phyloP scores from a whole-genome alignment of 64 coral and sea anemone species.

The Anthopleura sola region DNA sequence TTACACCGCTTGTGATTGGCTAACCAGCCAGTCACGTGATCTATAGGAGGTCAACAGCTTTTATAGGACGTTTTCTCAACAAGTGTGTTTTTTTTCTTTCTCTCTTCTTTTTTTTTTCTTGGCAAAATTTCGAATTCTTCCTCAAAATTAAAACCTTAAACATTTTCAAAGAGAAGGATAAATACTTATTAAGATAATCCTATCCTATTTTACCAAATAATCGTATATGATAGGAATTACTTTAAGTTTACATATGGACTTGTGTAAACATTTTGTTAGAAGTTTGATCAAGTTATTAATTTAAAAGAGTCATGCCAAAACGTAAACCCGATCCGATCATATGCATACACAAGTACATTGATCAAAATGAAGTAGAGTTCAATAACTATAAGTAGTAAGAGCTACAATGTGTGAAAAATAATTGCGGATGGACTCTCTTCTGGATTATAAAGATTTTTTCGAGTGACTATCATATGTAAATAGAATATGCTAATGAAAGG shows the following conservation, averaged over 20 bases:
- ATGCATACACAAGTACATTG: too few relatives aligned
- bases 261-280: constrained; percentile 8
- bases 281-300: constrained; percentile 12
- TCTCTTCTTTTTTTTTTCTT: not conserved
- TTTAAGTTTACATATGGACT: not conserved
- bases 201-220: not conserved
- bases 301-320: not conserved
- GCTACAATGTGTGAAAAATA: too few relatives aligned
- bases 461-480: too few relatives aligned
- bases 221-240: not conserved
- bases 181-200: not conserved
- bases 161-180: too few relatives aligned
- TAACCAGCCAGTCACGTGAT: constrained; percentile 58
- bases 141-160: too few relatives aligned
- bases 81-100: not conserved
- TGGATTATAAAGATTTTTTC: too few relatives aligned
- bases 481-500: too few relatives aligned
- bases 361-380: too few relatives aligned
- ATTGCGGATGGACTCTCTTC: too few relatives aligned
- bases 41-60: constrained; percentile 46
- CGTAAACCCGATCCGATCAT: not conserved
- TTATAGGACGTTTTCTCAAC: constrained; percentile 19
- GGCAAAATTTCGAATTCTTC: too few relatives aligned
- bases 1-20: constrained; percentile 80
- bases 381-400: too few relatives aligned